Evolutionary conservation across 2,113 vertebrate genomes (phyloP).

Genomic region (Rhinoderma darwinii): DNA sequence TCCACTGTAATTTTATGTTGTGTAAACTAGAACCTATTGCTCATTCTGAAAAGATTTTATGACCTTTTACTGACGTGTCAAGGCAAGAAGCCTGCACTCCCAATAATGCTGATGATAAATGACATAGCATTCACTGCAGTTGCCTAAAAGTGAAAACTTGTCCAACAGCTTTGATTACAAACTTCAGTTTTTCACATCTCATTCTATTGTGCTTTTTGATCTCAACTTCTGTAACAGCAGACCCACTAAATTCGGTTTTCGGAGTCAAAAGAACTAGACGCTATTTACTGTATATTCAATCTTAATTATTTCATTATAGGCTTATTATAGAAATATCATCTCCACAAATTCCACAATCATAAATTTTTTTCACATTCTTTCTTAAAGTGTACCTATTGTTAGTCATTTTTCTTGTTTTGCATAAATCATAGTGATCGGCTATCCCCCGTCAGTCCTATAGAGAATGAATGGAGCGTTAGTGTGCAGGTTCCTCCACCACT

Average conservation of each 20-base stretch:
- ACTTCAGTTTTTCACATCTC: slow-evolving; percentile 32
- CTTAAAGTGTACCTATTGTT: neutral
- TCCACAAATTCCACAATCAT: neutral
- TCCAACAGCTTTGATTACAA: slow-evolving; percentile 35
- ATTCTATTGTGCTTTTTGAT: slow-evolving; percentile 4
- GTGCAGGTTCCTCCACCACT: too few species aligned
- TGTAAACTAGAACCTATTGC: neutral
- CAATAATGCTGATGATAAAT: slow-evolving; percentile 32
- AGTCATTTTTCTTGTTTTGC: too few species aligned
- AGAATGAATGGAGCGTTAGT: too few species aligned
- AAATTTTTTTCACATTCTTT: neutral
- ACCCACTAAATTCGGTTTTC: neutral
- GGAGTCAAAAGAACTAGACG: neutral
- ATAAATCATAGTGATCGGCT: too few species aligned
- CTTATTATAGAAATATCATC: neutral
- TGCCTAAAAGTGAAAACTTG: slow-evolving; percentile 26
- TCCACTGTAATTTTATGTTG: neutral
- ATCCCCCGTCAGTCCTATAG: too few species aligned
- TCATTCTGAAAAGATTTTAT: slow-evolving; percentile 19
- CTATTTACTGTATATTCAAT: neutral
- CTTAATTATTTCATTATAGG: neutral
- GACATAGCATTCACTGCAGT: slow-evolving; percentile 15
- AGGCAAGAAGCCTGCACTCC: slow-evolving; percentile 2
- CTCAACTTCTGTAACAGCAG: slow-evolving; percentile 3
- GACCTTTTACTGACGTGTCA: slow-evolving; percentile 16